Percentiles rank a stretch among this genome's conserved stretches.
These are phyloP conservation scores for Cataglyphis altisquamis DNA, from an alignment of 2,888 invertebrate genomes.

Conservation along the genomic window DNA sequence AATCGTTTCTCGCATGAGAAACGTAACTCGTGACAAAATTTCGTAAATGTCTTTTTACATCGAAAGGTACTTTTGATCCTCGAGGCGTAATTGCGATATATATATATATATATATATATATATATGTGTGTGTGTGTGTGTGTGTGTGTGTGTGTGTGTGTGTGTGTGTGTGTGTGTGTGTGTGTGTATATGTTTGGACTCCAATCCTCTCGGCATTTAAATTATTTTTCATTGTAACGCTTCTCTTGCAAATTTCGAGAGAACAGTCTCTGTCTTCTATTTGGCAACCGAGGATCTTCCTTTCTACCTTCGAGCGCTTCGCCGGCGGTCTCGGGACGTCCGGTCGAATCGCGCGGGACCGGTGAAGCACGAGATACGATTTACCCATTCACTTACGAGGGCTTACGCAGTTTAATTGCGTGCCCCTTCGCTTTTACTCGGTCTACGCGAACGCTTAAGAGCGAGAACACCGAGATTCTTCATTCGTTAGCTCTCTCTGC, in stretches of 20 bases:
- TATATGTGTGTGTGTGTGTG: background rate
- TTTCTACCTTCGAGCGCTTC: slow-evolving; percentile 46
- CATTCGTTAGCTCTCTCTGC: background rate
- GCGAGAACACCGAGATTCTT: background rate
- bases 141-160: background rate
- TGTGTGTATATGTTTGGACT: background rate
- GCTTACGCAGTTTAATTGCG: slow-evolving; percentile 37
- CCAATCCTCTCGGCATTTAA: background rate
- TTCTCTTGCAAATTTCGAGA: background rate
- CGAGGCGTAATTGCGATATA: background rate
- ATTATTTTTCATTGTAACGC: background rate
- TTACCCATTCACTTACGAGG: slow-evolving; percentile 23
- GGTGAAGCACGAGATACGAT: slow-evolving; percentile 19
- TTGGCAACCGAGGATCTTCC: slow-evolving; percentile 6
- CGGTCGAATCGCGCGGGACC: slow-evolving; percentile 19
- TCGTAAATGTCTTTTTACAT: background rate
- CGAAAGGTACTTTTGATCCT: background rate
- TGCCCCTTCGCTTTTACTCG: slow-evolving; percentile 41
- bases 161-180: background rate
- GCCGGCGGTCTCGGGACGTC: slow-evolving; percentile 23
- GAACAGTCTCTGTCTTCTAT: background rate
- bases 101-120: background rate
- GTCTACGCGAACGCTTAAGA: background rate
- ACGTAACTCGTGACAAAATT: slow-evolving; percentile 8
- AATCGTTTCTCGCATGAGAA: slow-evolving; percentile 1